Evolutionary conservation across 2,797 vertebrate species (phyloP), one percentile per base, ranked within the genome.

Genomic region (Poecilia picta): DNA sequence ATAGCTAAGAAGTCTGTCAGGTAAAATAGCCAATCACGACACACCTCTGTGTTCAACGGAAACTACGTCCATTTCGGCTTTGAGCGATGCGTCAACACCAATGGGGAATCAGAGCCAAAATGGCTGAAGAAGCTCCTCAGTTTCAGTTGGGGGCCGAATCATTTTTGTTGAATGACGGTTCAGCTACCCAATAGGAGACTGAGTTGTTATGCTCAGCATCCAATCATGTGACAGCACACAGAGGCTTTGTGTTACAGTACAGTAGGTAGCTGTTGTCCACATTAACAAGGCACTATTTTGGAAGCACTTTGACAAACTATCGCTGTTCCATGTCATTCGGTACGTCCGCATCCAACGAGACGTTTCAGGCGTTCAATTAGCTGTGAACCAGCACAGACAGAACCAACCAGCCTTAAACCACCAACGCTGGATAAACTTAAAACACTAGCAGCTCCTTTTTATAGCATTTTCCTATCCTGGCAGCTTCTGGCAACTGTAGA

Each of bases 221-320:
- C 93, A 95, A 96, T 95, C 64, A 81, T 0, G 66, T 53, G 5
- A 10, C 70, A 74, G 85, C 51, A 75, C 53, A 87, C 78, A 66
- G 70, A 31, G 72, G 87, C 87, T 89, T 91, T 89, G 85, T 89
- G 87, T 83, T 51, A 64, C 41, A 78, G 87, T 91, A 93, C 91
- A 92, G 91, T 90, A 87, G 86, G 77, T 82, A 78, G 83, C 89
- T 87, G 83, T 85, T 80, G 86, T 84, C 64, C 83, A 86, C 81
- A 93, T 93, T 90, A 94, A 94, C 91, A 93, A 94, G 91, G 86
- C 91, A 85, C 83, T 89, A 86, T 94, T 93, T 91, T 90, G 84
- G 88, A 89, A 88, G 90, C 89, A 92, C 90, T 93, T 93, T 94
- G 88, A 93, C 83, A 94, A 94, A 93, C 89, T 91, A 84, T 83